Base-by-base conservation (phyloP, 2,797 vertebrate species). In the Takifugu ocellatus region DNA sequence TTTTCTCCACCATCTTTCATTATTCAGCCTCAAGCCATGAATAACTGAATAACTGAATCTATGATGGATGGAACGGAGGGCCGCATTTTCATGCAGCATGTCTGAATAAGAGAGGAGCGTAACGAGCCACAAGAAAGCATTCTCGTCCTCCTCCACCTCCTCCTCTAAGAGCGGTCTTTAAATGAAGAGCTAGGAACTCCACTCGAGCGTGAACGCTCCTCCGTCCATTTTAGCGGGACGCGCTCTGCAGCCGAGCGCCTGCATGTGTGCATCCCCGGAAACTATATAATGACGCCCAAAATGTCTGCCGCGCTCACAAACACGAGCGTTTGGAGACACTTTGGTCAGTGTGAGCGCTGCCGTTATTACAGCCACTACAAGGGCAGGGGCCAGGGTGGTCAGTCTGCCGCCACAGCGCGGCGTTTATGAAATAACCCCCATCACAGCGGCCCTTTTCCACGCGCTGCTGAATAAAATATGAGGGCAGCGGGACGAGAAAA, bases 381-480 rank as follows among this genome's bases (percentile, higher is more conserved):
- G 46, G 49, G 73, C 62, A 47, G 25, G 48, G 17, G 46, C 25
- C 46, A 25, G 17, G 17, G 46, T 21, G 36, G 36, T 39, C 36
- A 39, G 36, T 39, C 36, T 39, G 36, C 36, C 36, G 36, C 36
- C 4, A 3, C 36, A 39, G 3, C 11, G 12, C 27, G 60, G 70
- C 60, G 66, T 81, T 75, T 64, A 67, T 68, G 71, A 85, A 72
- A 68, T 83, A 78, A 86, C 78, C 82, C 42, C 57, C 12, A 7
- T 78, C 54, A 59, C 15, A n/a, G 53, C 47, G 61, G 17, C 21
- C 36, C 43, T 29, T 43, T 73, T 69, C 54, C 51, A 66, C 17
- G 31, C 27, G 63, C 71, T 56, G 25, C 75, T 89, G 89, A 90
- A 91, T 91, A 81, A 89, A 88, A 88, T 81, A 90, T 86, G 66